Evolutionary conservation across 1,140 invertebrate genomes (phyloP).

Genomic region (Ostrea edulis): DNA sequence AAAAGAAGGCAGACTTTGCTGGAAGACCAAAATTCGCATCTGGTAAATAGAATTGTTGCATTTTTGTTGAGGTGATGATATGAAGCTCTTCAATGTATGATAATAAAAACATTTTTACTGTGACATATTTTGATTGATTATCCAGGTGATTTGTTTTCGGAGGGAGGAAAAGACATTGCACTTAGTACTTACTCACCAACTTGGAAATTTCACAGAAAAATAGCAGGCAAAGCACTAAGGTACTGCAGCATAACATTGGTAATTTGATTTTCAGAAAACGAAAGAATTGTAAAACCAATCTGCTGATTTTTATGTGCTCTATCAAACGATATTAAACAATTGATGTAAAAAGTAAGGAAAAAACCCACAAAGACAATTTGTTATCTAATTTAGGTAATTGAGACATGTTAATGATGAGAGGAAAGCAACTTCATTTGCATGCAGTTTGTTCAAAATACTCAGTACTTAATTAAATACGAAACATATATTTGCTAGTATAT

Average conservation of each 20-base stretch:
- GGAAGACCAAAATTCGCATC: conserved; percentile 46
- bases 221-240: conserved; percentile 69
- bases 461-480: not conserved
- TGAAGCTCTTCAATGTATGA: not conserved
- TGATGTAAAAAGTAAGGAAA: too few species aligned
- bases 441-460: not conserved
- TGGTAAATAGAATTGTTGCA: conserved; percentile 24
- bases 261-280: not conserved
- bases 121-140: not conserved
- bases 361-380: too few species aligned
- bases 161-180: conserved; percentile 43
- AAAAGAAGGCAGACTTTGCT: conserved; percentile 51
- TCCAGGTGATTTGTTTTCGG: conserved; percentile 12
- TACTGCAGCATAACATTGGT: not conserved
- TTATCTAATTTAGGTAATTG: too few species aligned
- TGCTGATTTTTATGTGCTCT: not conserved
- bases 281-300: not conserved
- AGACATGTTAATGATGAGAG: not conserved
- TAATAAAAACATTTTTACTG: not conserved
- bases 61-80: not conserved
- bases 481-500: too few species aligned
- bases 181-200: conserved; percentile 11
- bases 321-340: not conserved
- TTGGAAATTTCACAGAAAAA: conserved; percentile 51
- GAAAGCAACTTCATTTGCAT: not conserved